Percentiles rank a stretch among this genome's conserved stretches.
Evolutionary conservation across 2,113 vertebrate genomes (phyloP).

Genomic region (Tauraco erythrolophus): DNA sequence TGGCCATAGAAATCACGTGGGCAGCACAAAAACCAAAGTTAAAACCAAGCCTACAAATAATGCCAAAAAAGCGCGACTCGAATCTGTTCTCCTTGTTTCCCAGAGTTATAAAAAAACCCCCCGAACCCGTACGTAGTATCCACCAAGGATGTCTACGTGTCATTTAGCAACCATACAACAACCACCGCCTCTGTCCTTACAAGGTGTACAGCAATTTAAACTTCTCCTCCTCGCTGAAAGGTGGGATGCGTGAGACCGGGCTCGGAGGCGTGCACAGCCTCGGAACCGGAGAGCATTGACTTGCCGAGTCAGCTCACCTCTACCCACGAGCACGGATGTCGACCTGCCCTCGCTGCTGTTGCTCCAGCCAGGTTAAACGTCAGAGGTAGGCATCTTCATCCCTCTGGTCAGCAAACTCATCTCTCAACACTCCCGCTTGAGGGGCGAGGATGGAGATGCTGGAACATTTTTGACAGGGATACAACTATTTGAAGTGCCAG

Average conservation of each 20-base stretch:
- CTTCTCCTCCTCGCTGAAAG: not conserved
- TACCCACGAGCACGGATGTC: accelerated
- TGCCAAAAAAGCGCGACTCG: not conserved
- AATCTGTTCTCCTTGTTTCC: not conserved
- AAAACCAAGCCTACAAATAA: not conserved
- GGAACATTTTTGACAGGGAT: not conserved
- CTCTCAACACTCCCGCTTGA: not conserved
- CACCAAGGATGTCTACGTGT: accelerated
- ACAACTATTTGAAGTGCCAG: not conserved
- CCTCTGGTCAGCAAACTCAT: not conserved
- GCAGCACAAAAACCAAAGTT: not conserved
- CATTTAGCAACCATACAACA: not conserved
- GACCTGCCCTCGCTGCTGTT: not conserved
- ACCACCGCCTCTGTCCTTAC: not conserved
- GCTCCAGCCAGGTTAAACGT: not conserved
- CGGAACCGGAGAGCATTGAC: not conserved
- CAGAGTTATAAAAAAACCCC: not conserved
- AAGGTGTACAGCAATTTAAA: not conserved
- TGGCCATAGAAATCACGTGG: not conserved
- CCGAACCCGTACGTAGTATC: accelerated
- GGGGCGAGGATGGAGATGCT: accelerated
- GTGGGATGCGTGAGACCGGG: not conserved
- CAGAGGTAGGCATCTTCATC: not conserved
- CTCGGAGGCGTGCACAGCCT: not conserved
- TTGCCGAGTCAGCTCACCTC: not conserved